phyloP scores from a whole-genome alignment of 2,888 invertebrate genomes.

The Strigamia transsilvanica region DNA sequence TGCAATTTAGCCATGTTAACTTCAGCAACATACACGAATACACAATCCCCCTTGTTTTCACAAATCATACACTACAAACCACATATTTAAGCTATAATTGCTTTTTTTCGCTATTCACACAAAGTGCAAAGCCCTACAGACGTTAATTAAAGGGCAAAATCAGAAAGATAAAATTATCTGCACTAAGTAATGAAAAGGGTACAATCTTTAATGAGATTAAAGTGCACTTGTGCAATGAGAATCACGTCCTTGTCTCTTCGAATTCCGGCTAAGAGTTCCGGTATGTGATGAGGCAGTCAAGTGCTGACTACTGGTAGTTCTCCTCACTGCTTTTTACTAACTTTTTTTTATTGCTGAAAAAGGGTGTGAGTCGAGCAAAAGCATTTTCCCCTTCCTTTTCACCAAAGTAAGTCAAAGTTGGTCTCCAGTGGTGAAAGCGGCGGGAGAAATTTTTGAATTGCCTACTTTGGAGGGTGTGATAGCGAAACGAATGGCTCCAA shows the following conservation, averaged over 20 bases:
- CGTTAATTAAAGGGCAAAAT: background rate
- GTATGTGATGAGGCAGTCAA: constrained; percentile 47
- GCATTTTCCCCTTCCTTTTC: constrained; percentile 25
- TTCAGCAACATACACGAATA: background rate
- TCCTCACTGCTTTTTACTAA: background rate
- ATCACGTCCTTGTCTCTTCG: constrained; percentile 29
- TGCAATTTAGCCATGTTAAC: background rate
- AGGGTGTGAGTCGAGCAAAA: background rate
- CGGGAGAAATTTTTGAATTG: constrained; percentile 37
- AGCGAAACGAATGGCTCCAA: constrained; percentile 47
- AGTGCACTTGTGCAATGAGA: constrained; percentile 47
- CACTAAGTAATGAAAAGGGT: constrained; percentile 3
- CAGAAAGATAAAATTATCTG: constrained; percentile 22
- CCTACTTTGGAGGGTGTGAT: constrained; percentile 47
- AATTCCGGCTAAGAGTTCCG: constrained; percentile 46
- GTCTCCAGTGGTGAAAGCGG: constrained; percentile 16
- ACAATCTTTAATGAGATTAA: constrained; percentile 35
- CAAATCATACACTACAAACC: background rate
- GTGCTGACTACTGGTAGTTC: constrained; percentile 35
- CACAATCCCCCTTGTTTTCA: background rate
- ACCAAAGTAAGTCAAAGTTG: constrained; percentile 9
- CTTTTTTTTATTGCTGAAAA: background rate
- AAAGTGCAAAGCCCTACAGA: background rate
- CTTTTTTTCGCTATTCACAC: background rate
- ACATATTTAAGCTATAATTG: background rate